Conservation (phyloP, 2,888 invertebrate species). For the Halictus quadricinctus region DNA sequence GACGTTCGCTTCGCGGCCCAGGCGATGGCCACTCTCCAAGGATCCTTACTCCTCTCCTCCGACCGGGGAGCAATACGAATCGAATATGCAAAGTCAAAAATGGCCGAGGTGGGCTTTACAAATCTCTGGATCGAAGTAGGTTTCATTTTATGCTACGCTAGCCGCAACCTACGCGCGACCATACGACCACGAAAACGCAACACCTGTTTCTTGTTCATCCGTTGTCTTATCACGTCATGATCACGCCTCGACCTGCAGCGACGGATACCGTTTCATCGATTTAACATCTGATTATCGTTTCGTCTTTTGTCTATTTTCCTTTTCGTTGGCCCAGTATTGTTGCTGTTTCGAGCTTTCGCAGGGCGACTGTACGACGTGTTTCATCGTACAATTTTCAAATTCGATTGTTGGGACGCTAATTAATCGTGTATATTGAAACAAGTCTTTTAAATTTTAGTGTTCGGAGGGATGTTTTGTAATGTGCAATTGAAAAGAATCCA, state of each 20-base stretch:
- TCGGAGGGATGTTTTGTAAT: background rate
- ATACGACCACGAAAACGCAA: slow-evolving; percentile 59
- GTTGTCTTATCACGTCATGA: background rate
- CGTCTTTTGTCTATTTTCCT: background rate
- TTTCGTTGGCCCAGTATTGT: background rate
- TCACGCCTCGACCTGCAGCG: background rate
- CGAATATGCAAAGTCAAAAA: slow-evolving; percentile 99
- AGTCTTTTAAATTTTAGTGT: background rate
- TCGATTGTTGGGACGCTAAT: background rate
- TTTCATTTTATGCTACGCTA: slow-evolving; percentile 77
- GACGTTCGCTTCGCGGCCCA: slow-evolving; percentile 95
- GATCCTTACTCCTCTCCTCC: slow-evolving; percentile 97
- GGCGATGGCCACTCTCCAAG: slow-evolving; percentile 97
- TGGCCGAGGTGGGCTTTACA: slow-evolving; percentile 90
- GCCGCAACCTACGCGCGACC: slow-evolving; percentile 47
- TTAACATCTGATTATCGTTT: background rate
- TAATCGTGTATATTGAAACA: background rate
- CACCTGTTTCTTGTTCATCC: background rate
- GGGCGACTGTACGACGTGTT: background rate
- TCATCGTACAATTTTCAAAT: background rate
- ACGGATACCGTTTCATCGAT: background rate
- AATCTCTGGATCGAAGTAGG: slow-evolving; percentile 84
- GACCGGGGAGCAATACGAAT: slow-evolving; percentile 98
- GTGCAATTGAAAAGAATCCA: background rate
- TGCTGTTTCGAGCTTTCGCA: background rate